Conservation (phyloP, 2,888 invertebrate genomes). For the Nymphalis polychloros region DNA sequence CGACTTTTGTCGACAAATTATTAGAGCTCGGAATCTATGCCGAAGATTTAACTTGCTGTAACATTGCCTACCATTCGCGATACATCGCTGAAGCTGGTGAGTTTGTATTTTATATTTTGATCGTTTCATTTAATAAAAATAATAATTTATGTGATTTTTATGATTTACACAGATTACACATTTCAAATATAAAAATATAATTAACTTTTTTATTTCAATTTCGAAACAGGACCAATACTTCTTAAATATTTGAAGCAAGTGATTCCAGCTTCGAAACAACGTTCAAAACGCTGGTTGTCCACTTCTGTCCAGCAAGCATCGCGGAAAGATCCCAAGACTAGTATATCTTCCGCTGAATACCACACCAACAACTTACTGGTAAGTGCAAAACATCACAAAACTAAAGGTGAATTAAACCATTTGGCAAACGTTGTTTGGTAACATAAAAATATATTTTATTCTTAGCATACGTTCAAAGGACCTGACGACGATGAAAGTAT, state of each 20-base stretch:
- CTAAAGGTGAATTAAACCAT: no score
- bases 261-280: slow-evolving; percentile 84
- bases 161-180: no score
- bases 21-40: slow-evolving; percentile 83
- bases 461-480: no score
- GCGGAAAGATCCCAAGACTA: slow-evolving; percentile 86
- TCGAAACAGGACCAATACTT: slow-evolving; percentile 82
- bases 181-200: no score
- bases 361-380: slow-evolving; percentile 91
- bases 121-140: background rate
- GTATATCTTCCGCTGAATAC: slow-evolving; percentile 91
- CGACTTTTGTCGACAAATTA: background rate
- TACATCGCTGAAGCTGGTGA: slow-evolving; percentile 87
- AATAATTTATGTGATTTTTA: no score
- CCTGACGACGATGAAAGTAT: no score
- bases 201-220: no score
- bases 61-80: slow-evolving; percentile 94
- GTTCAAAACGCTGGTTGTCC: slow-evolving; percentile 91
- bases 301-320: slow-evolving; percentile 87
- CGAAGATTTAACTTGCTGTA: slow-evolving; percentile 90
- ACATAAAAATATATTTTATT: no score
- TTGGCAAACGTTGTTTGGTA: no score
- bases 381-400: slow-evolving; percentile 44
- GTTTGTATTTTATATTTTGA: slow-evolving; percentile 18
- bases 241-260: slow-evolving; percentile 83